Evolutionary conservation across 1,140 invertebrate genomes (phyloP), one percentile per base, ranked within the genome.

Genomic region (Zeugodacus cucurbitae): DNA sequence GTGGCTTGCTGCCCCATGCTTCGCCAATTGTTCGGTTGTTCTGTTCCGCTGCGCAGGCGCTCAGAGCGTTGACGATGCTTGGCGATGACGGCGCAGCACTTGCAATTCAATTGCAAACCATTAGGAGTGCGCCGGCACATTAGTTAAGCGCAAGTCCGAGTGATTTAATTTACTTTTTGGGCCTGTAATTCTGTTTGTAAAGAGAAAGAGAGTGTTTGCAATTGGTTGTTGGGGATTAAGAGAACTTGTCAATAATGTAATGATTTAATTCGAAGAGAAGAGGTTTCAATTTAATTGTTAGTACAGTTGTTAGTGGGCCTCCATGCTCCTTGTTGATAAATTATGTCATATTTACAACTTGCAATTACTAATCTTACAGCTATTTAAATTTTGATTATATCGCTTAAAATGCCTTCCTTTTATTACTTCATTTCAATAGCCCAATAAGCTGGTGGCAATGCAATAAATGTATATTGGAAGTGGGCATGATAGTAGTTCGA

Each of bases 51-150:
- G n/a, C 74, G n/a, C 74, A 82, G 41, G n/a, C 74, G 74, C 74
- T 11, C 41, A 26, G 20, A 82, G 41, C 90, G 91, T 89, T 90
- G n/a, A n/a, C 89, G 14, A 91, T 89, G 91, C 91, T 92, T 91
- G 91, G 92, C 92, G 91, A 92, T 91, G 91, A 26, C 41, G 3
- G 3, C 44, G 34, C 11, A 48, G 74, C 90, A 41, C 90, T 92
- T 92, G 91, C 92, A 91, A 92, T 92, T 92, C 91, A 92, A 92
- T 92, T 92, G 91, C 91, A 91, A 91, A 91, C 91, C 91, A 92
- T 92, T 92, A 92, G 91, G 91, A 92, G 91, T 91, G 91, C 90
- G 90, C 37, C 70, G 26, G 70, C 70, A 44, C 70, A 44, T 78
- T 82, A 48, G 74, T 20, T 48, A 41, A 82, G 29, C 5, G 70